Base-by-base conservation (phyloP, 1,140 invertebrate species). In the Pseudomyrmex dendroicus region DNA sequence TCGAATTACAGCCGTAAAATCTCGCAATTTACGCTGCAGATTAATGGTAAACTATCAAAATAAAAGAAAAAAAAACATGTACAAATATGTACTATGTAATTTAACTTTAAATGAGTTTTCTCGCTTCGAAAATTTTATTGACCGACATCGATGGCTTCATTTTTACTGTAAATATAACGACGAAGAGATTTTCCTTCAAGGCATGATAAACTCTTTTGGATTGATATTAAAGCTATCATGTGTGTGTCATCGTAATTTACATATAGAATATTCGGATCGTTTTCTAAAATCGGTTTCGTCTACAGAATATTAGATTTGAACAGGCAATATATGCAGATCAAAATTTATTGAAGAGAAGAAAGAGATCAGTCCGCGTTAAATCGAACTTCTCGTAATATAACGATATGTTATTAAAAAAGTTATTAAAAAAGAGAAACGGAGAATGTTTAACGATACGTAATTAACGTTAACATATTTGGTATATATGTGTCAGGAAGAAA, bases 201-300 rank as follows among this genome's bases (percentile, higher is more conserved):
- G 2, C 22, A 78, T 48, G 44, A 20, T 54, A 22, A 52, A 68
- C 17, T 78, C 17, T 57, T 78, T 78, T 46, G 52, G 15, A 68
- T 13, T n/a, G 54, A 57, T 78, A 67, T 77, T 77, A 78, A 57
- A 68, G 20, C 74, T 46, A 78, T 78, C 15, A 20, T 22, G 35
- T 7, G n/a, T 17, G 50, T n/a, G 8, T 56, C 44, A 22, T 46
- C 48, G 9, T 52, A 67, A 56, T 67, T 77, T 67, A 13, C 48
- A 48, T 67, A 67, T 66, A 15, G 3, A 20, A 35, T 35, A 68
- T 35, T 66, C 35, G 22, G 52, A 73, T 66, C 25, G 9, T 77
- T 22, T 67, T 67, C 35, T 15, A 15, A 57, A 48, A 68, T 68
- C 64, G 62, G 13, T 56, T 68, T 35, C 10, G 35, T 17, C 20